Conservation (phyloP, 1,140 invertebrate genomes). For the Drosophila pachea region DNA sequence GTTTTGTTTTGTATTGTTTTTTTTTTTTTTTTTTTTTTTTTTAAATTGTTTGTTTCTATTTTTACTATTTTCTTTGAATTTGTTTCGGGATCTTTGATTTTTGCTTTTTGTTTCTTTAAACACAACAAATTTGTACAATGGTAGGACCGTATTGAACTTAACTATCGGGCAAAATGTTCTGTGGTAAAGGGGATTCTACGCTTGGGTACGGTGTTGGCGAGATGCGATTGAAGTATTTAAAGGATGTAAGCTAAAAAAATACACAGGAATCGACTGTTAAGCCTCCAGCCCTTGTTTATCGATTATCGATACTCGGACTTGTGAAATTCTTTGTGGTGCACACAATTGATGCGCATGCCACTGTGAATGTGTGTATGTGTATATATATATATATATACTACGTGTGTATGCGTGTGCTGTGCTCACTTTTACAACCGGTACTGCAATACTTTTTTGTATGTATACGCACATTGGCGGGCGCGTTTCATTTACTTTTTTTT, state of each 20-base stretch:
- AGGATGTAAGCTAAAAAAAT: slow-evolving; percentile 5
- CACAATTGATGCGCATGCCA: slow-evolving; percentile 21
- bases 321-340: slow-evolving; percentile 10
- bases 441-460: slow-evolving; percentile 40
- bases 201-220: too few species aligned
- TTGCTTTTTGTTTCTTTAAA: slow-evolving; percentile 33
- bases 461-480: slow-evolving; percentile 36
- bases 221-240: slow-evolving; percentile 20
- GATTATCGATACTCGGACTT: slow-evolving; percentile 39
- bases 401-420: slow-evolving; percentile 6
- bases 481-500: slow-evolving; percentile 26
- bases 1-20: too few species aligned
- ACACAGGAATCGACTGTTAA: slow-evolving; percentile 8
- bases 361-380: slow-evolving; percentile 11
- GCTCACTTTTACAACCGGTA: slow-evolving; percentile 46
- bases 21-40: too few species aligned
- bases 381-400: not conserved
- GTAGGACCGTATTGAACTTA: slow-evolving; percentile 5
- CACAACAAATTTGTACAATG: slow-evolving; percentile 55
- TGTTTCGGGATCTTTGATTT: slow-evolving; percentile 4
- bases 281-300: slow-evolving; percentile 23
- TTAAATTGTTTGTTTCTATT: slow-evolving; percentile 33
- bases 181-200: not conserved
- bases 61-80: slow-evolving; percentile 19
- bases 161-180: slow-evolving; percentile 1